These are phyloP conservation scores for Apodemia mormo DNA, from an alignment of 2,888 invertebrate genomes.

Conservation along the genomic window DNA sequence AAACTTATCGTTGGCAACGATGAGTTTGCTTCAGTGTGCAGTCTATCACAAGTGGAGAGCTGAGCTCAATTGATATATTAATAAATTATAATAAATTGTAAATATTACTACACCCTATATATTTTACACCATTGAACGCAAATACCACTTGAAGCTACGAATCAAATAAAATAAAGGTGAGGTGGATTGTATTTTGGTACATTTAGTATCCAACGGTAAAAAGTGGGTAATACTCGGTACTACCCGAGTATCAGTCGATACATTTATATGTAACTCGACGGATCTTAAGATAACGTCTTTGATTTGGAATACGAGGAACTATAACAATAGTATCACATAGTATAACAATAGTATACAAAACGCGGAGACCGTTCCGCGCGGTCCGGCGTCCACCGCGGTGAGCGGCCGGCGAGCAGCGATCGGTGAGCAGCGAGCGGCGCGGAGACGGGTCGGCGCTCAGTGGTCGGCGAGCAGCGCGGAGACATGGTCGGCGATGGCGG, in stretches of 20 bases:
- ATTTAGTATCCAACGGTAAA: not conserved
- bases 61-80: not conserved
- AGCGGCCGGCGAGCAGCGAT: constrained; percentile 22
- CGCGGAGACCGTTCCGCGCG: not conserved
- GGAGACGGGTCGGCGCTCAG: too few relatives aligned
- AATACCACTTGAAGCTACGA: not conserved
- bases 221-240: not conserved
- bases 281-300: not conserved
- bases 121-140: not conserved
- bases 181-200: not conserved
- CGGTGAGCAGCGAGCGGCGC: constrained; percentile 17
- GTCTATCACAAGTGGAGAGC: constrained; percentile 10
- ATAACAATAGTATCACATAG: not conserved
- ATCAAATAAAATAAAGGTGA: not conserved
- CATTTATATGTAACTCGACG: not conserved
- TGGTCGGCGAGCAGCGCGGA: constrained; percentile 44
- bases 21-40: not conserved
- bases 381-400: too few relatives aligned
- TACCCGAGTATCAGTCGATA: not conserved
- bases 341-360: not conserved
- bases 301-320: not conserved
- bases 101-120: not conserved
- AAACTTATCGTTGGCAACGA: not conserved
- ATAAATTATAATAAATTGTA: not conserved
- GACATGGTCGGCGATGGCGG: constrained; percentile 84